phyloP scores from a whole-genome alignment of 2,113 vertebrate species.

The Argyrosomus japonicus region DNA sequence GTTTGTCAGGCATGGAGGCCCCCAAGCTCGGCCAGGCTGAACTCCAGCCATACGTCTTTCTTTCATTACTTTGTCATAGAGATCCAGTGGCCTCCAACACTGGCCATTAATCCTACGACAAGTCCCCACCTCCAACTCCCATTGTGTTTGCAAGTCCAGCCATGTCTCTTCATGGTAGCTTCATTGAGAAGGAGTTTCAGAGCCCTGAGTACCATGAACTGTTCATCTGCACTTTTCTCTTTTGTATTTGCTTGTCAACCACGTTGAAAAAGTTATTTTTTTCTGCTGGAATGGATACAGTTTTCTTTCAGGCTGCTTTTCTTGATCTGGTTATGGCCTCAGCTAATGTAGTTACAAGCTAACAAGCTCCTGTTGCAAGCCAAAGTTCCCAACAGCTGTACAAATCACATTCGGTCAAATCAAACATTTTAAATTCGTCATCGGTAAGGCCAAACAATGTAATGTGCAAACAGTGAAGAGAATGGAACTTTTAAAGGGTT shows the following conservation, averaged over 20 bases:
- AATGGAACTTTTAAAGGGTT: neutral
- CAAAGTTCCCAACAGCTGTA: neutral
- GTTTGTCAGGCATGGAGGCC: slow-evolving; percentile 80
- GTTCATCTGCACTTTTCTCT: slow-evolving; percentile 7
- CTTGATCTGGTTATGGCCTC: slow-evolving; percentile 2
- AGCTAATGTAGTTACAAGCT: slow-evolving; percentile 16
- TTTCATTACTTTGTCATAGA: slow-evolving; percentile 82
- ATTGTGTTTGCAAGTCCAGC: slow-evolving; percentile 46
- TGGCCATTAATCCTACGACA: slow-evolving; percentile 72
- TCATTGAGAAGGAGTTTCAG: slow-evolving; percentile 33
- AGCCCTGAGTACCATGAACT: slow-evolving; percentile 20
- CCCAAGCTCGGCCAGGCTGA: slow-evolving; percentile 66
- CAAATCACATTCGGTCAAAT: slow-evolving; percentile 1
- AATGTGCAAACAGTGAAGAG: neutral
- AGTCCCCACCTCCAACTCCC: slow-evolving; percentile 57
- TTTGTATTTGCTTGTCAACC: slow-evolving; percentile 19
- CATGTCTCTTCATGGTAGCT: slow-evolving; percentile 21
- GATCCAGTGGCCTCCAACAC: slow-evolving; percentile 76
- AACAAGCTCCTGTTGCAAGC: neutral
- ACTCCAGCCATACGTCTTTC: slow-evolving; percentile 77
- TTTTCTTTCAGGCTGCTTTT: neutral
- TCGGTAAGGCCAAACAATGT: neutral
- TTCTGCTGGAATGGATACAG: neutral
- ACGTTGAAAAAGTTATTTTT: neutral
- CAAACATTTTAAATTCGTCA: neutral